Percentiles rank a stretch among this genome's conserved stretches.
Conservation (phyloP, 2,797 vertebrate genomes). For the Emydoidea blandingii region DNA sequence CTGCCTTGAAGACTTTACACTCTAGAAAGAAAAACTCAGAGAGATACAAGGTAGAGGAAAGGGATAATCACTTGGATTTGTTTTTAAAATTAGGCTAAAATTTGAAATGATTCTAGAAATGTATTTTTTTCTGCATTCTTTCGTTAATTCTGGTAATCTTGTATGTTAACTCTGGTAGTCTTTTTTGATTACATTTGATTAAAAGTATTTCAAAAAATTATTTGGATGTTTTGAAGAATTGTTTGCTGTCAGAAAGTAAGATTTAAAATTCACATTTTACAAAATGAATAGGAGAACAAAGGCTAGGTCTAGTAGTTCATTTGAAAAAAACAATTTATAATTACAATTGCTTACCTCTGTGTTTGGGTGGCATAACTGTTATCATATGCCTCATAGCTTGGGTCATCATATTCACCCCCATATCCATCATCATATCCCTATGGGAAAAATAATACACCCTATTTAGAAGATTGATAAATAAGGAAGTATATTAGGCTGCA, state of each 20-base stretch:
- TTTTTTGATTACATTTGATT: neutral
- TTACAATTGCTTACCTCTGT: slow-evolving; percentile 87
- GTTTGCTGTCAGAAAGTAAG: slow-evolving; percentile 10
- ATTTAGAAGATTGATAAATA: slow-evolving; percentile 47
- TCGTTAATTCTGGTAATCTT: neutral
- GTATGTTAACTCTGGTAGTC: neutral
- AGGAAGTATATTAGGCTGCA: slow-evolving; percentile 5
- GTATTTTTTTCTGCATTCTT: neutral
- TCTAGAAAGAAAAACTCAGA: neutral
- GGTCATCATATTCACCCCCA: slow-evolving; percentile 95
- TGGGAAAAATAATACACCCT: slow-evolving; percentile 40
- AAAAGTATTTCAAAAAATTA: neutral
- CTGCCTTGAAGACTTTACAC: fast-evolving
- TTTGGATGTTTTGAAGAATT: neutral
- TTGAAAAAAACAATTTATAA: neutral
- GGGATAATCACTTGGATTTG: fast-evolving
- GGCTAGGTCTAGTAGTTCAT: neutral
- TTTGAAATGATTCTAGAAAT: neutral
- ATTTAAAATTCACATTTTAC: neutral
- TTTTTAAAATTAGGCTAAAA: neutral
- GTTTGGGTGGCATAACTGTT: slow-evolving; percentile 92
- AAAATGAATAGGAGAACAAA: neutral
- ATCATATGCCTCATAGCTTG: slow-evolving; percentile 93
- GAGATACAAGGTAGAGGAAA: neutral
- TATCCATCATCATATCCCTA: slow-evolving; percentile 97